Base-by-base conservation (phyloP, 2,797 vertebrate genomes). In the Lateolabrax maculatus region DNA sequence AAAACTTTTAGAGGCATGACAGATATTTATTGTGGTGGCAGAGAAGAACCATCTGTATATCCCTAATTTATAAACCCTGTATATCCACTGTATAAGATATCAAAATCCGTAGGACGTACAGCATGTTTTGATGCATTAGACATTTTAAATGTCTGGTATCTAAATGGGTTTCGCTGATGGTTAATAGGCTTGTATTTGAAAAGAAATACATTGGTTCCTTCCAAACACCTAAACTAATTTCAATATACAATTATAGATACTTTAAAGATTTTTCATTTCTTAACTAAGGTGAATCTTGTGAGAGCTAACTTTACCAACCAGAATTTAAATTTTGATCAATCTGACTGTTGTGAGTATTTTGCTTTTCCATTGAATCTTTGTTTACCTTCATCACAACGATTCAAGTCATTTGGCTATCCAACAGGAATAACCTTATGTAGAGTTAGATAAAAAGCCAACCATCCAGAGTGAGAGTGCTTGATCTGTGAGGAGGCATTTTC, bases 371-470 rank as follows among this genome's bases (percentile, higher is more conserved):
- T 6, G 6, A 72, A 4, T 31, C 6, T 8, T 57, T 6, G 19
- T 53, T 6, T 25, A 12, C 25, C 15, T 43, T 39, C 15, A 21
- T 23, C n/a, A 27, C 37, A 56, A 55, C 57, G 34, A 36, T 34
- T 73, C 15, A 55, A 31, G 41, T 49, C 11, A 36, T 51, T 52
- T 55, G 25, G 53, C 55, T 23, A 34, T 60, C 18, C 44, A 43
- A 62, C 27, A 65, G 49, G n/a, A 65, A 57, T 11, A 64, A 77
- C 51, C 68, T 76, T 57, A 58, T 77, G 34, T 62, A 23, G 25
- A 64, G 46, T 60, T 56, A 37, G 66, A 81, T 72, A 57, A 72
- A 65, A 77, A 78, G 52, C 52, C 67, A 67, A n/a, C 21, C 6
- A 44, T 61, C 9, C 39, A 23, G 44, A 55, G n/a, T 12, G 36